These are phyloP conservation scores for Corapipo altera DNA, from an alignment of 2,113 vertebrate species.

Conservation along the genomic window DNA sequence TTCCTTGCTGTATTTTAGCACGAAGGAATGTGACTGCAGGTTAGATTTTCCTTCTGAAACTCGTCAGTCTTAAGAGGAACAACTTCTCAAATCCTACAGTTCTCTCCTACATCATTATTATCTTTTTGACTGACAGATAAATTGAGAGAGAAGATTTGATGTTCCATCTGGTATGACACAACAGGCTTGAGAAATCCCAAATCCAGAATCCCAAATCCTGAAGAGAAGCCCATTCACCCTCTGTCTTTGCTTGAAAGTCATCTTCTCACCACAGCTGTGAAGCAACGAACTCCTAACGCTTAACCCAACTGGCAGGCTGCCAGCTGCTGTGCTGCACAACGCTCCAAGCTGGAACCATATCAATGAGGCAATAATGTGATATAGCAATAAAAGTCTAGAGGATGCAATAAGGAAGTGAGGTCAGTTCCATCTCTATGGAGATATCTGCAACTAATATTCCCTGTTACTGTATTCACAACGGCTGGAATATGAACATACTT, in stretches of 20 bases:
- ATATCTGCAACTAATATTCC: background rate
- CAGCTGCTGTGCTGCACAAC: background rate
- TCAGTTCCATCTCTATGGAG: background rate
- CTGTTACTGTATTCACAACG: background rate
- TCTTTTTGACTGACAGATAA: background rate
- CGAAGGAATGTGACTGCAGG: background rate
- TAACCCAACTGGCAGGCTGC: background rate
- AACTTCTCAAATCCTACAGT: background rate
- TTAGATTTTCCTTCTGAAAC: background rate
- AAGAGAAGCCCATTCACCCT: background rate
- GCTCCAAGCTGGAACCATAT: background rate
- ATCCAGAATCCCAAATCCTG: background rate
- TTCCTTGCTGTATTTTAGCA: background rate
- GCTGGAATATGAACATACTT: background rate
- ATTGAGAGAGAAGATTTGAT: constrained; percentile 1
- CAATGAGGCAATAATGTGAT: background rate
- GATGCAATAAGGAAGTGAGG: constrained; percentile 21
- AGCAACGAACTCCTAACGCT: background rate
- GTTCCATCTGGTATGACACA: background rate
- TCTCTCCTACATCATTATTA: background rate
- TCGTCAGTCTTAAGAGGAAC: background rate
- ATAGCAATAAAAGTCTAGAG: background rate
- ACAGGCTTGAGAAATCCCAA: background rate
- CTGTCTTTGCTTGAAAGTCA: background rate
- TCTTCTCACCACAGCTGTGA: background rate